Evolutionary conservation across 2,797 vertebrate species (phyloP).

Genomic region (Rhincodon typus): DNA sequence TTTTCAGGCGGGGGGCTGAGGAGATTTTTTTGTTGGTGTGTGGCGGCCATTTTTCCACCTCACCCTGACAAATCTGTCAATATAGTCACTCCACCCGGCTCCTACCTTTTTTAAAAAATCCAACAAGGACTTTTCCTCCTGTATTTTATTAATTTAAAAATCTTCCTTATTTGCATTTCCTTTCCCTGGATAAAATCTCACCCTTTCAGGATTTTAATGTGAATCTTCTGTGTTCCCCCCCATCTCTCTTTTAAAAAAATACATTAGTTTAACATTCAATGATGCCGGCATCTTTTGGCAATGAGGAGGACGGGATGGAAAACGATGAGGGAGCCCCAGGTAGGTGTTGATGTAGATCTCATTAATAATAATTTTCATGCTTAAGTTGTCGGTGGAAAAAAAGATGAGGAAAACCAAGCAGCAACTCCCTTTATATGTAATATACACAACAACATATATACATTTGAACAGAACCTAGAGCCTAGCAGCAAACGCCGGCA

Average conservation of each 20-base stretch:
- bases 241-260: neutral
- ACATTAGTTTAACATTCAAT: slow-evolving; percentile 65
- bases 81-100: slow-evolving; percentile 46
- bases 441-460: neutral
- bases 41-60: slow-evolving; percentile 59
- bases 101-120: neutral
- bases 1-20: slow-evolving; percentile 71
- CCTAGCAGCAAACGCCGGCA: neutral
- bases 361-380: slow-evolving; percentile 30
- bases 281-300: slow-evolving; percentile 87
- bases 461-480: neutral
- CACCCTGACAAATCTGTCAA: slow-evolving; percentile 53
- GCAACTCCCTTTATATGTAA: neutral
- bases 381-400: slow-evolving; percentile 7
- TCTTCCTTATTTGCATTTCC: slow-evolving; percentile 9
- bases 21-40: slow-evolving; percentile 39
- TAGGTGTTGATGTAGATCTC: slow-evolving; percentile 54
- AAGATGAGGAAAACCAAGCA: slow-evolving; percentile 1
- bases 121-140: slow-evolving; percentile 5
- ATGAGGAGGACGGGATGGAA: slow-evolving; percentile 86
- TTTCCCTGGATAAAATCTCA: neutral
- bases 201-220: slow-evolving; percentile 15
- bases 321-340: slow-evolving; percentile 86
- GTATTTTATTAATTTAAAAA: slow-evolving; percentile 25
- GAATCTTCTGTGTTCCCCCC: neutral